Conservation (phyloP, 2,797 vertebrate genomes). For the Coregonus suidteri region DNA sequence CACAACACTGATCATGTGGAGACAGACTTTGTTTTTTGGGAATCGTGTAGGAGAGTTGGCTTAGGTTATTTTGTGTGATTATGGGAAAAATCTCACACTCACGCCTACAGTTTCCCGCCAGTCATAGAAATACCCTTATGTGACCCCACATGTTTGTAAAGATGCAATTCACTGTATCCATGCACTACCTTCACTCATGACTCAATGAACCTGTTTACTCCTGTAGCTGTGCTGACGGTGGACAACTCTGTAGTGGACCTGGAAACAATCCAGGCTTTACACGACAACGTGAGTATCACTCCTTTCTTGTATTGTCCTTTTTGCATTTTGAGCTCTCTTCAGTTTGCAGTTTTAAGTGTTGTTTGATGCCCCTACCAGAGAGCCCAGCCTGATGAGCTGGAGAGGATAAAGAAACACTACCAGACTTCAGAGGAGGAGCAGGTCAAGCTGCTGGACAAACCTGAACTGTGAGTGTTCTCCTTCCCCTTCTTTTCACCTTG, state of each 20-base stretch:
- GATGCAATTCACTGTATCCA: neutral
- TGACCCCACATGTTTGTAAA: neutral
- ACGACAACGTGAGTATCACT: constrained; percentile 90
- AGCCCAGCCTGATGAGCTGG: constrained; percentile 90
- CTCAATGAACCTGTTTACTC: neutral
- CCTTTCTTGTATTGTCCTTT: neutral
- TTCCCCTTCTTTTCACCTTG: neutral
- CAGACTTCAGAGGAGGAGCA: constrained; percentile 87
- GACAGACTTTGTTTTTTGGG: neutral
- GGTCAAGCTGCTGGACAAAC: constrained; percentile 92
- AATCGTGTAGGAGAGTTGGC: neutral
- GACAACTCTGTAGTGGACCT: constrained; percentile 92
- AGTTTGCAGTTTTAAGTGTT: neutral
- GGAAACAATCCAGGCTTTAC: constrained; percentile 92
- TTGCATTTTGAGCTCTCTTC: no score
- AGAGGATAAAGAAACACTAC: constrained; percentile 88
- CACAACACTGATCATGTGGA: neutral
- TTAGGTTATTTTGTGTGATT: neutral
- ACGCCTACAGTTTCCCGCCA: neutral
- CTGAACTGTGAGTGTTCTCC: constrained; percentile 88
- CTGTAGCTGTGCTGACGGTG: constrained; percentile 86
- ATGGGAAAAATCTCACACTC: neutral
- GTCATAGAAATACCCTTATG: neutral
- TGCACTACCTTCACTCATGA: neutral
- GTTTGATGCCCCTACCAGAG: constrained; percentile 72